Conservation (phyloP, 2,113 vertebrate genomes). For the Microtus montanus region DNA sequence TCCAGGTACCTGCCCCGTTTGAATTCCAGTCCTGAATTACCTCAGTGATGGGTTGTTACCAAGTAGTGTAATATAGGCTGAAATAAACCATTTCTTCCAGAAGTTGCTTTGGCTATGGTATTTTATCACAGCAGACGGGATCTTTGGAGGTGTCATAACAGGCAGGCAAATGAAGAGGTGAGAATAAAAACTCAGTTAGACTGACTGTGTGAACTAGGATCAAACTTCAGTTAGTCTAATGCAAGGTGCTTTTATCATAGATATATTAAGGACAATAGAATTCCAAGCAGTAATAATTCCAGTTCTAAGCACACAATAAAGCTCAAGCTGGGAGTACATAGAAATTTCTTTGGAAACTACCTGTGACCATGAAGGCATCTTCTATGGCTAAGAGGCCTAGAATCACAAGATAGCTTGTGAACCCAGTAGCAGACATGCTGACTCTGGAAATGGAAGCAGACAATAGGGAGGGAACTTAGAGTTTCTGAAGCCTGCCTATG, state of each 20-base stretch:
- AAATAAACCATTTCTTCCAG: neutral
- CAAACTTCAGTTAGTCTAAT: neutral
- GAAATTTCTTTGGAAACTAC: neutral
- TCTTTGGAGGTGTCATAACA: neutral
- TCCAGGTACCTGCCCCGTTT: neutral
- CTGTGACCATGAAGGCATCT: neutral
- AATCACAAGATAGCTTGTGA: neutral
- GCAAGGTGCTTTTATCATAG: neutral
- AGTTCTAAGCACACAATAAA: neutral
- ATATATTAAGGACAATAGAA: neutral
- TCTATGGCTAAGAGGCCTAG: neutral
- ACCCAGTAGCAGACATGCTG: neutral
- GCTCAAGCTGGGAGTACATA: neutral
- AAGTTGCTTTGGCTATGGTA: neutral
- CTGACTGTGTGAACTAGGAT: neutral
- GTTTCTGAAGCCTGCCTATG: neutral
- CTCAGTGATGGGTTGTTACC: neutral
- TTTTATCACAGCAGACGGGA: neutral
- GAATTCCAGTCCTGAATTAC: neutral
- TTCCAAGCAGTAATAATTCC: neutral
- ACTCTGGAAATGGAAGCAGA: neutral
- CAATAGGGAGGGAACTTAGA: rapidly evolving
- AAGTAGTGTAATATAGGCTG: neutral
- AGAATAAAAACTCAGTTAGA: neutral
- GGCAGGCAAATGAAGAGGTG: neutral